Evolutionary conservation across 1,140 invertebrate genomes (phyloP).

Genomic region (Hylaeus anthracinus): DNA sequence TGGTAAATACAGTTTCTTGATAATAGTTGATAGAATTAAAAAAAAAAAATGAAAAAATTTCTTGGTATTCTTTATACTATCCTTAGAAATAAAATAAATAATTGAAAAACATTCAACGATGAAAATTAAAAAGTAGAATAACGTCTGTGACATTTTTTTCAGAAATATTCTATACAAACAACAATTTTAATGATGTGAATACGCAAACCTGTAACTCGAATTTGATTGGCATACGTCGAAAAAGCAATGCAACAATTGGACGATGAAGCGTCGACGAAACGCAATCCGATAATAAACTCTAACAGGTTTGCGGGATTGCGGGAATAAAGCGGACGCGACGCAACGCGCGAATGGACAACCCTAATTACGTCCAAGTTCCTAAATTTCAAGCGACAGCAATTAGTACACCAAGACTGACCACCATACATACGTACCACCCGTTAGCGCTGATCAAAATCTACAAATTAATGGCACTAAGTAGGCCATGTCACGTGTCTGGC

Average conservation of each 20-base stretch:
- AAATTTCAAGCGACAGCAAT: slow-evolving; percentile 23
- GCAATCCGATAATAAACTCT: slow-evolving; percentile 8
- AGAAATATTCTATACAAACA: no score
- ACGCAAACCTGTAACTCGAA: background rate
- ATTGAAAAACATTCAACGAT: no score
- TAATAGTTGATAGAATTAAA: background rate
- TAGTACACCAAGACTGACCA: slow-evolving; percentile 6
- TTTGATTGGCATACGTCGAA: background rate
- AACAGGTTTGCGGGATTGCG: background rate
- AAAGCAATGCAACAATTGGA: background rate
- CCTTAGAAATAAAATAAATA: no score
- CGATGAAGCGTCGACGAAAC: slow-evolving; percentile 1
- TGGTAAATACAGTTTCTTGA: background rate
- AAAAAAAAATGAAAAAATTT: no score
- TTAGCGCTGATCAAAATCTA: background rate
- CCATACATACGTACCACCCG: background rate
- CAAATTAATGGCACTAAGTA: slow-evolving; percentile 2
- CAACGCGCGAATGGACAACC: background rate
- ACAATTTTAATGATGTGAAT: no score
- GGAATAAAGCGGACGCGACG: background rate
- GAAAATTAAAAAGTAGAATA: no score
- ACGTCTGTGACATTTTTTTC: no score
- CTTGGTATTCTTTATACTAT: no score
- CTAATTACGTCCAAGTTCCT: slow-evolving; percentile 9
- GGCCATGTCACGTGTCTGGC: background rate